phyloP scores from a whole-genome alignment of 53 echinoderm and acorn worm species.

The Actinopyga echinites region DNA sequence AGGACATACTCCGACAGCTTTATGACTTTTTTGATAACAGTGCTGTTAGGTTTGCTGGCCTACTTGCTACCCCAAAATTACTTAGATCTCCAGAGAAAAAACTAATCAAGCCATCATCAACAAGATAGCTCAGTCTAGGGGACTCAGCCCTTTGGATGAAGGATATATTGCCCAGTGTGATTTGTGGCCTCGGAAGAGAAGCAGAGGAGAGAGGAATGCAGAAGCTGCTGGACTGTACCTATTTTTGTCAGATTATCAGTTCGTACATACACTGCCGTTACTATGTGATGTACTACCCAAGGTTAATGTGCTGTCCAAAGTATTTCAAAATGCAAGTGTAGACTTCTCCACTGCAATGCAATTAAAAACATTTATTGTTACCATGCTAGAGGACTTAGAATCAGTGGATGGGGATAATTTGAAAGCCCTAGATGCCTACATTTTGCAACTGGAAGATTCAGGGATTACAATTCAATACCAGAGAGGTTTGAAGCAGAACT shows the following conservation, averaged over 20 bases:
- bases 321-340: not conserved
- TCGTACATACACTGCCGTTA: not conserved
- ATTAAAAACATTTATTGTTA: not conserved
- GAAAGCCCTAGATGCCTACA: not conserved
- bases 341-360: not conserved
- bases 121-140: constrained; percentile 55
- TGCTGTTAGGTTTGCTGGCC: constrained; percentile 51
- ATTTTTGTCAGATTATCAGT: not conserved
- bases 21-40: constrained; percentile 60
- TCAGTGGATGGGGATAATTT: not conserved
- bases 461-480: too few species aligned
- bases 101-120: constrained; percentile 50
- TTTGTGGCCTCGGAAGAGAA: constrained; percentile 31
- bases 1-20: constrained; percentile 35
- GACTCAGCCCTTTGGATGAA: constrained; percentile 32
- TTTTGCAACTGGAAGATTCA: not conserved
- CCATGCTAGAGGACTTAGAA: not conserved
- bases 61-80: constrained; percentile 5
- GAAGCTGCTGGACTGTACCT: constrained; percentile 46
- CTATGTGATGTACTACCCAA: constrained; percentile 10
- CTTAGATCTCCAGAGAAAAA: not conserved
- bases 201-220: constrained; percentile 52
- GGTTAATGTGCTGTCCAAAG: not conserved
- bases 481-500: not conserved
- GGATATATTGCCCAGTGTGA: constrained; percentile 29